These are phyloP conservation scores for Xiphophorus hellerii DNA, from an alignment of 2,113 vertebrate species.

Conservation along the genomic window DNA sequence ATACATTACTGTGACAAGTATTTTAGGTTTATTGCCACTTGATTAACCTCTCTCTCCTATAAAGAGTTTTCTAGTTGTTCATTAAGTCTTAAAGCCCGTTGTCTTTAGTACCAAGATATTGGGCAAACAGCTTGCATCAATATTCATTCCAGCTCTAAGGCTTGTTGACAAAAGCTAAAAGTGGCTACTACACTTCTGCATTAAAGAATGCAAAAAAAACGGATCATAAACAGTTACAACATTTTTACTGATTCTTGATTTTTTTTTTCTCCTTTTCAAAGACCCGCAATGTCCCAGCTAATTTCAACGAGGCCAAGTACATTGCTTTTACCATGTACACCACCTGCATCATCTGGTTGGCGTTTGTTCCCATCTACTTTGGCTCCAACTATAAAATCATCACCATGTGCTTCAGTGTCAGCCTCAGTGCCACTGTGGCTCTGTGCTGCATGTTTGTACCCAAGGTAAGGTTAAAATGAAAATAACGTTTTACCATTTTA, in stretches of 20 bases:
- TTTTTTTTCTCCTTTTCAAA: conserved; percentile 24
- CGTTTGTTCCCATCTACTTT: conserved; percentile 99
- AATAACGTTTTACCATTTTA: neutral
- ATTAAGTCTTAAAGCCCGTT: too few relatives aligned
- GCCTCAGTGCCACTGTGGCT: conserved; percentile 96
- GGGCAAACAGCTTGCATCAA: neutral
- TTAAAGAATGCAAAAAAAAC: neutral
- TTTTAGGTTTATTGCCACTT: neutral
- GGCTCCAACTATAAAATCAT: conserved; percentile 99
- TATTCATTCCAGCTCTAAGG: neutral
- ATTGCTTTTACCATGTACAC: conserved; percentile 99
- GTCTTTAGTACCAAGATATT: neutral
- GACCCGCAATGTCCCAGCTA: conserved; percentile 97
- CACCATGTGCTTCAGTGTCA: conserved; percentile 99
- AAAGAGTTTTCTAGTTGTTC: neutral
- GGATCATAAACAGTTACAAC: neutral
- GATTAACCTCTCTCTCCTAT: conserved; percentile 2
- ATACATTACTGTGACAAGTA: neutral
- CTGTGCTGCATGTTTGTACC: conserved; percentile 98
- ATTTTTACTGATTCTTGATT: conserved; percentile 3
- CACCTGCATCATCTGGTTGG: conserved; percentile 99
- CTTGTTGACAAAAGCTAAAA: neutral
- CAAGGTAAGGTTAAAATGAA: conserved; percentile 79
- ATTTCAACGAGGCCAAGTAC: conserved; percentile 99
- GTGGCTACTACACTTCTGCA: neutral